phyloP scores from a whole-genome alignment of 2,888 invertebrate genomes.

The Sinelater perroti region DNA sequence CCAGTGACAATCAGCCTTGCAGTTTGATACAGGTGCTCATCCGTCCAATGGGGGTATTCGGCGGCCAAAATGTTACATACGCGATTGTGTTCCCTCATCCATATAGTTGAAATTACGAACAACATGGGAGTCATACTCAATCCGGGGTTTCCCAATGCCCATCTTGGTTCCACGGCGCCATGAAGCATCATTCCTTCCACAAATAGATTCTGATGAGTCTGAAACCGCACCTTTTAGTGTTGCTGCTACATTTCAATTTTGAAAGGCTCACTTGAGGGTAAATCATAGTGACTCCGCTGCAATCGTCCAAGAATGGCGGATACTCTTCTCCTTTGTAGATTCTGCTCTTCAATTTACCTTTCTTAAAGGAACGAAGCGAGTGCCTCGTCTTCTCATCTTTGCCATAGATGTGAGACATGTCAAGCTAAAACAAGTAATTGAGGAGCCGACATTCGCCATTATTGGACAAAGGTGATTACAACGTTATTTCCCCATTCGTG shows the following conservation, averaged over 20 bases:
- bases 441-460: background rate
- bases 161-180: slow-evolving; percentile 19
- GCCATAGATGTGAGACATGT: slow-evolving; percentile 32
- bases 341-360: slow-evolving; percentile 26
- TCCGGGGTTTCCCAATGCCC: slow-evolving; percentile 23
- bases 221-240: background rate
- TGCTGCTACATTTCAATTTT: background rate
- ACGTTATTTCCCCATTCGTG: slow-evolving; percentile 4
- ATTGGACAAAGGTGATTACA: background rate
- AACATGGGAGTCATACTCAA: slow-evolving; percentile 25
- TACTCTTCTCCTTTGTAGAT: slow-evolving; percentile 21
- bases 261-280: slow-evolving; percentile 18
- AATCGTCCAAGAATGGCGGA: slow-evolving; percentile 31
- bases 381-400: slow-evolving; percentile 7
- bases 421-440: slow-evolving; percentile 13
- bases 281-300: slow-evolving; percentile 11
- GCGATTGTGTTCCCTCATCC: slow-evolving; percentile 31
- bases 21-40: slow-evolving; percentile 31
- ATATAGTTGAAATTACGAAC: slow-evolving; percentile 23
- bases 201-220: background rate
- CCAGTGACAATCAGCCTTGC: slow-evolving; percentile 27
- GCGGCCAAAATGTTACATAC: slow-evolving; percentile 23
- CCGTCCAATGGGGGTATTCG: slow-evolving; percentile 15
- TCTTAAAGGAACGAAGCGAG: slow-evolving; percentile 10
- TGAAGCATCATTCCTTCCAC: background rate